Evolutionary conservation across 1,140 invertebrate species (phyloP), one percentile per base, ranked within the genome.

Genomic region (Zaprionus inermis): DNA sequence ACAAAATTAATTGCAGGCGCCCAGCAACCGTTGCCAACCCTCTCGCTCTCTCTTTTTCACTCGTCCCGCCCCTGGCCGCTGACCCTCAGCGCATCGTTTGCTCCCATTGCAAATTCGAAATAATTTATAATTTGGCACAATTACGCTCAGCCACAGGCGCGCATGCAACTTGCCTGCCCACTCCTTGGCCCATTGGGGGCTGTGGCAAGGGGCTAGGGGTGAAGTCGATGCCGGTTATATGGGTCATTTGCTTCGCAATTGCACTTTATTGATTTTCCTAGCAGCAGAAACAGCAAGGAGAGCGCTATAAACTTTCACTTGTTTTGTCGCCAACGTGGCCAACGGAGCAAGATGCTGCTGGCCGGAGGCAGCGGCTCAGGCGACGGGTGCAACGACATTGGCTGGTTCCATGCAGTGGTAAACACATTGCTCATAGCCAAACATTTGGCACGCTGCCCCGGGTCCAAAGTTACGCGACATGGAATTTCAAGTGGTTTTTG

Each of bases 101-200:
- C 66, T 73, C 72, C 72, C 72, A 71, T 86, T 61, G 82, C 79
- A 79, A 86, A 88, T 77, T 65, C 83, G 72, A 86, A 86, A 86
- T 86, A 86, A 86, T 86, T 88, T 88, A 86, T 86, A 86, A 86
- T 86, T 88, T 88, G 83, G 79, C 79, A 88, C 83, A 88, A 86
- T 82, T 86, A 88, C 79, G 69, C 63, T 69, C 76, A 77, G 79
- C 76, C 78, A 56, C 82, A 79, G 76, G 76, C 69, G 54, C 44
- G 52, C 68, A 63, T 52, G 60, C 75, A 55, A 49, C 58, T 71
- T 72, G 52, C 61, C 41, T 44, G 55, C 57, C 49, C 38, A 44
- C 56, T 61, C 44, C 64, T 66, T 57, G 18, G 65, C 72, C 63
- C 57, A 72, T 65, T 58, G 44, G 10, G 10, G 18, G 49, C 30